These are phyloP conservation scores for Salvelinus sp. DNA, from an alignment of 2,113 vertebrate species.

Conservation along the genomic window DNA sequence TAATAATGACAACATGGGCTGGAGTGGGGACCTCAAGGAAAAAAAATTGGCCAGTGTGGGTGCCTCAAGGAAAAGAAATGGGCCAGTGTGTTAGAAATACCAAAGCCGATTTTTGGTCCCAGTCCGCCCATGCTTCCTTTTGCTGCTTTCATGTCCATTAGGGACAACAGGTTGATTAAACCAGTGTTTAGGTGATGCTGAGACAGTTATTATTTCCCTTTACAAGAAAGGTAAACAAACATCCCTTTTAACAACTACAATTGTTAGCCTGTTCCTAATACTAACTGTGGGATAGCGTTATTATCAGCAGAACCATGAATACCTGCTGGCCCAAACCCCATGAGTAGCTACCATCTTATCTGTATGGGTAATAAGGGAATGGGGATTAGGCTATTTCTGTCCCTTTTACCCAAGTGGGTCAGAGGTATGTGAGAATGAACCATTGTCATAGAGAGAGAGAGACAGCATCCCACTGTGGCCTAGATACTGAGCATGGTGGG, in stretches of 20 bases:
- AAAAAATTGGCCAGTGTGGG: no score
- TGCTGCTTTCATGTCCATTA: not conserved
- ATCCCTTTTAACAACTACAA: not conserved
- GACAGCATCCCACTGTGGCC: not conserved
- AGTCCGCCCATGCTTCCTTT: not conserved
- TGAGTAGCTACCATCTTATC: conserved; percentile 17
- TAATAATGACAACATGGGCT: no score
- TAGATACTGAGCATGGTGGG: not conserved
- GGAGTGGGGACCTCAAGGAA: no score
- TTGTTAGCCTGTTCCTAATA: not conserved
- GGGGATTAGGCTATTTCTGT: conserved; percentile 31
- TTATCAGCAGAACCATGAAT: not conserved
- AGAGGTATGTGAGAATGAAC: conserved; percentile 21
- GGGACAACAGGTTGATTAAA: not conserved
- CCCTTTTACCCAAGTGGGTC: conserved; percentile 37
- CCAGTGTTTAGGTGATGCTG: not conserved
- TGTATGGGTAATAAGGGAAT: conserved; percentile 29
- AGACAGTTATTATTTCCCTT: not conserved
- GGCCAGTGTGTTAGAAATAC: no score
- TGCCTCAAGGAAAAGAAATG: no score
- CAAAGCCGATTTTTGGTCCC: no score
- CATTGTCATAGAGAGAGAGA: not conserved
- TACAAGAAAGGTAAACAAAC: not conserved
- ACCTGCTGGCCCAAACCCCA: not conserved
- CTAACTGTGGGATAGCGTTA: not conserved